These are phyloP conservation scores for Biston betularia DNA, from an alignment of 2,888 invertebrate genomes.

Conservation along the genomic window DNA sequence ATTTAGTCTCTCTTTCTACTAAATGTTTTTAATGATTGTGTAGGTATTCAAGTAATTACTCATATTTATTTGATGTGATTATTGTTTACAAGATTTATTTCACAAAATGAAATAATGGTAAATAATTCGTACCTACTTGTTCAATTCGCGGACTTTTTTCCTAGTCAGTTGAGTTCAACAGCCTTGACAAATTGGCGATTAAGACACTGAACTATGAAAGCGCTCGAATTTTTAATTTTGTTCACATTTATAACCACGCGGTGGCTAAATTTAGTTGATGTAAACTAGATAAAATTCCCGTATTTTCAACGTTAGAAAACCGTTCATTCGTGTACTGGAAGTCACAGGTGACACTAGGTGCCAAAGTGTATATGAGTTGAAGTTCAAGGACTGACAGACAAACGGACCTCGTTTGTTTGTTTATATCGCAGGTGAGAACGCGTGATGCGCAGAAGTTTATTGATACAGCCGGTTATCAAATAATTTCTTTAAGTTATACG, in stretches of 20 bases:
- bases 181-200: constrained; percentile 40
- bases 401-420: constrained; percentile 49
- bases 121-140: not conserved
- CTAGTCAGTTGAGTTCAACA: constrained; percentile 49
- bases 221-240: constrained; percentile 42
- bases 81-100: constrained; percentile 1
- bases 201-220: constrained; percentile 13
- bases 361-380: constrained; percentile 59
- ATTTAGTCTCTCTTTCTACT: not conserved
- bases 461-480: constrained; percentile 34
- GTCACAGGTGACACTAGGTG: constrained; percentile 58
- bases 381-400: constrained; percentile 71
- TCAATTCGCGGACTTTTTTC: constrained; percentile 17
- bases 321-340: constrained; percentile 69
- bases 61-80: not conserved
- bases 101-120: not conserved
- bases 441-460: constrained; percentile 25
- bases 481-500: constrained; percentile 13
- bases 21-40: not conserved
- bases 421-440: constrained; percentile 61
- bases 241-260: constrained; percentile 60
- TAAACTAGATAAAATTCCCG: constrained; percentile 75
- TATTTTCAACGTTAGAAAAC: constrained; percentile 58
- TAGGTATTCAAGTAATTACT: not conserved
- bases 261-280: constrained; percentile 69